Base-by-base conservation (phyloP, 2,113 vertebrate species). In the Motacilla alba region DNA sequence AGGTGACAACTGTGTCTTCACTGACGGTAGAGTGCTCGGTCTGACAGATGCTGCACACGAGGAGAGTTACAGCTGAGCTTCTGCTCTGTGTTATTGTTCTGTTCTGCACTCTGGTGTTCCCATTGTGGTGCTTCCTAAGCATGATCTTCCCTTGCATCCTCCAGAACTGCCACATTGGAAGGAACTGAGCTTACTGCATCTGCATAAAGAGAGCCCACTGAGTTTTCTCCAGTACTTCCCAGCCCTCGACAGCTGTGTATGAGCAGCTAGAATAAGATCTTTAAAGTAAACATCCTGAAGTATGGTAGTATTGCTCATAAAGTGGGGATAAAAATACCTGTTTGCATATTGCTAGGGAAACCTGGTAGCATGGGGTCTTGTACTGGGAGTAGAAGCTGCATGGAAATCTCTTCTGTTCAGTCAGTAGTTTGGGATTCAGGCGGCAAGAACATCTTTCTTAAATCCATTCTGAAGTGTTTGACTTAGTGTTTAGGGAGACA, bases 21-120 rank as follows among this genome's bases (percentile, higher is more conserved):
- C n/a, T 0, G 0, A 10, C 26, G 33, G 47, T 31, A 56, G 47
- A 66, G 10, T 14, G 8, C 11, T 10, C 0, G 23, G 27, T 27
- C 50, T 80, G 33, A 17, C 20, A 78, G 50, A 33, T 67, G 30
- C 23, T 86, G 24, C 12, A 55, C 35, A 16, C 12, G 6, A n/a
- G 64, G 35, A 33, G 55, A 67, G 44, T 59, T 2, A 9, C 21
- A 33, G 59, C 13, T 93, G 69, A 53, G 37, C 27, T 50, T 35
- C 47, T 80, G 37, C 18, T 56, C 10, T 26, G 3, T 81, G 10
- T 13, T 39, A 4, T 0, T 53, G 26, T n/a, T 69, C 6, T 75
- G 13, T 35, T 67, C 49, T 76, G 47, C 4, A 7, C 55, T 58
- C 46, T 73, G 6, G 5, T 30, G 20, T 76, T 30, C 18, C n/a